Evolutionary conservation across 2,113 vertebrate genomes (phyloP), one percentile per base, ranked within the genome.

Genomic region (Mus spicilegus): DNA sequence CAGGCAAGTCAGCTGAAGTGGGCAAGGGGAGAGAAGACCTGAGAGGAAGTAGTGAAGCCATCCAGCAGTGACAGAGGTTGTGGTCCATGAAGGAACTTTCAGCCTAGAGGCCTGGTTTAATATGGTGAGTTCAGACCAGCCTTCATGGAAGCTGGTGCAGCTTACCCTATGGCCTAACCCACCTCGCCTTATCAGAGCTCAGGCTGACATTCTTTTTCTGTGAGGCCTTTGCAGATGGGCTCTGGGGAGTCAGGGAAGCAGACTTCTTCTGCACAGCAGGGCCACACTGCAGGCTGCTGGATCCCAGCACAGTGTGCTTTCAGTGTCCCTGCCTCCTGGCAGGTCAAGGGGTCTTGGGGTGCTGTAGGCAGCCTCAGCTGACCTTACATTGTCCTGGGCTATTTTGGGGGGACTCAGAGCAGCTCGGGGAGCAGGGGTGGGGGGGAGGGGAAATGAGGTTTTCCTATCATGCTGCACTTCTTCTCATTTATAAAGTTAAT

Each of bases 401-500:
- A 73, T 58, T 58, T 1, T 61, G 6, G 20, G 54, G 51, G 39
- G 6, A 42, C 63, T 49, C 69, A 28, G 9, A 93, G 75, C 69
- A 81, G 49, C 87, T 6, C 0, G 0, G 39, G 80, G 42, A 42
- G 42, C 42, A 3, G 42, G 42, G 42, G 42, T 42, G 42, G 42
- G 42, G 42, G 42, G 42, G 2, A 3, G 42, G 42, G 42, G 3
- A n/a, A n/a, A 75, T 61, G 75, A 19, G 54, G 8, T 91, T 49
- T 58, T 81, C 87, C 58, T 81, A 36, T 70, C 51, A 39, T 3
- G 11, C 36, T 89, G 42, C 36, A 28, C 61, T 61, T 92, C 78
- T 84, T 46, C 24, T 51, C 36, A 3, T 94, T 92, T 95, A 42
- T 20, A 4, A 96, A 96, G 73, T 56, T 95, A 97, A n/a, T 78